Base-by-base conservation (phyloP, 2,888 invertebrate genomes). In the Tetragnatha montana region DNA sequence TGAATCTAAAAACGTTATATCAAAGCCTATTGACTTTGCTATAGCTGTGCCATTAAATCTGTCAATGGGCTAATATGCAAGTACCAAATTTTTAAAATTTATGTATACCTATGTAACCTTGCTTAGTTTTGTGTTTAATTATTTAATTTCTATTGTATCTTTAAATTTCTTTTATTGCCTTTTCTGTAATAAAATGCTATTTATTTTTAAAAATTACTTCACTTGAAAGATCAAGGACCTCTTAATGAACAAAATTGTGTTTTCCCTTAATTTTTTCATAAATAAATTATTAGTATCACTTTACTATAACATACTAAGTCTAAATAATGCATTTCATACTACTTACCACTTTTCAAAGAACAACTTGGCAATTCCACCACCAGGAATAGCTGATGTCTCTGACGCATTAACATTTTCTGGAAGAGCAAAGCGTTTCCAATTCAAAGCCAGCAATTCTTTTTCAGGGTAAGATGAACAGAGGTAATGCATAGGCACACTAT, bases 271-370 rank as follows among this genome's bases (percentile, higher is more conserved):
- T 6, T 68, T 17, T 68, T n/a, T 68, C 21, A 74, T 7, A 10
- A 74, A 74, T 35, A 2, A 35, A 2, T 35, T 35, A 35, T 35
- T 35, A 35, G 35, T 35, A 35, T 35, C 1, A 35, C 4, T 35
- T 35, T 35, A 4, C 35, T 35, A 35, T 35, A 4, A 4, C 35
- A 35, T 35, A 35, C 35, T 35, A 4, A 4, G 2, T 35, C 35
- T 35, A 35, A 35, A 35, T 35, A 35, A 35, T 35, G 35, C 60
- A 17, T 60, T 60, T 60, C 60, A 71, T 49, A 0, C 47, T 21
- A 82, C 35, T 81, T 87, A 90, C 90, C 90, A 87, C 6, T 84
- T 51, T 47, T 87, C 80, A 1, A 86, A 47, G 1, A 90, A 73
- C 10, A 14, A 10, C n/a, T 74, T 21, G 49, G 90, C 79, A 19